phyloP scores from a whole-genome alignment of 2,797 vertebrate genomes.

The Epinephelus coioides region DNA sequence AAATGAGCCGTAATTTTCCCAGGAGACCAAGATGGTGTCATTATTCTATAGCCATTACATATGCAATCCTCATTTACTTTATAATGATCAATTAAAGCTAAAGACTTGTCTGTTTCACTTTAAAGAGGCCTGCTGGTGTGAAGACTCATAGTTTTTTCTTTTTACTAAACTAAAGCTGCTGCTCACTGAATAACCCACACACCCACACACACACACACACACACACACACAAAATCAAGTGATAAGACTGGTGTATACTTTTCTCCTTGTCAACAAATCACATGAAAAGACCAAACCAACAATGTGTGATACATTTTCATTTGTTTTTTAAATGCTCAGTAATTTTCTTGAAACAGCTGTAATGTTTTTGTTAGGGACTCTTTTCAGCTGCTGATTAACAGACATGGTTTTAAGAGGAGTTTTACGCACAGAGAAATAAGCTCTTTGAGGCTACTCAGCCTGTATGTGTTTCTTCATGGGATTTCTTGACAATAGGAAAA shows the following conservation, averaged over 20 bases:
- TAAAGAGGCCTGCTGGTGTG: conserved; percentile 11
- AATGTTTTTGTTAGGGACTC: not conserved
- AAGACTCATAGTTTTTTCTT: conserved; percentile 5
- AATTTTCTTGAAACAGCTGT: not conserved
- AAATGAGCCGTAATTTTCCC: no score
- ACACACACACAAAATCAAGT: not conserved
- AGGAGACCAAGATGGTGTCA: no score
- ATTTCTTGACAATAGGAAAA: conserved; percentile 34
- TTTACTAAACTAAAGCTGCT: conserved; percentile 23
- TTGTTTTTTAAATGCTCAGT: not conserved
- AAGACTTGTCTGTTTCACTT: no score
- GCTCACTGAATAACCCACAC: conserved; percentile 10
- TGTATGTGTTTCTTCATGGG: conserved; percentile 1
- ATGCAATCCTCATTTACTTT: no score
- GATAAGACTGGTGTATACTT: not conserved
- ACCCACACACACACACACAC: no score
- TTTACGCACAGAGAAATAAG: not conserved
- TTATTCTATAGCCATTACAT: no score
- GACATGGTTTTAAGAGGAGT: not conserved
- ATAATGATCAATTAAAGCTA: no score
- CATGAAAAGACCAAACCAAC: conserved; percentile 23
- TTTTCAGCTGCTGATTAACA: not conserved
- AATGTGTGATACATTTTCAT: not conserved
- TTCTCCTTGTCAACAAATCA: conserved; percentile 33
- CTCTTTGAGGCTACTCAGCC: not conserved